phyloP scores from a whole-genome alignment of 2,888 invertebrate genomes.

The Flexamia atlantica region DNA sequence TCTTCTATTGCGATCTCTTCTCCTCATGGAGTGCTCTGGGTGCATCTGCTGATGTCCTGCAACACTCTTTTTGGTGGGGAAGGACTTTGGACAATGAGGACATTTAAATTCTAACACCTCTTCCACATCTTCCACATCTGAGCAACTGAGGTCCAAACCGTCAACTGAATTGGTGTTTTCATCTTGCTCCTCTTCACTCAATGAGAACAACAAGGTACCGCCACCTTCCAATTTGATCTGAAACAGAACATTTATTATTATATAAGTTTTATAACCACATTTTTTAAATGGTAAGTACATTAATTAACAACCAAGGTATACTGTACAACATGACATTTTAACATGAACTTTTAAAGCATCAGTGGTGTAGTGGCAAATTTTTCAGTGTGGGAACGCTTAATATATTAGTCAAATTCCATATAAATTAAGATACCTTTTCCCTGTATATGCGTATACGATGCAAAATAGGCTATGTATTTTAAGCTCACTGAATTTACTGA shows the following conservation, averaged over 20 bases:
- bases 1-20: not conserved
- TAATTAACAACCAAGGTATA: too few relatives aligned
- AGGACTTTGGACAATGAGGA: constrained; percentile 1
- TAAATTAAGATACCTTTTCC: too few relatives aligned
- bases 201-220: not conserved
- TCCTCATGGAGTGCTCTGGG: not conserved
- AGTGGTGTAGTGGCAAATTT: too few relatives aligned
- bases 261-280: too few relatives aligned
- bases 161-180: not conserved
- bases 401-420: too few relatives aligned
- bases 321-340: too few relatives aligned
- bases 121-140: not conserved
- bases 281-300: too few relatives aligned
- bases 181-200: constrained; percentile 16
- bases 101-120: constrained; percentile 1
- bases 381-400: too few relatives aligned
- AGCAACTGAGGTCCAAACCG: not conserved
- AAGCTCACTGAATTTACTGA: too few relatives aligned
- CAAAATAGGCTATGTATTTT: too few relatives aligned
- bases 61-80: not conserved
- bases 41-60: not conserved
- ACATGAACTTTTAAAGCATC: too few relatives aligned
- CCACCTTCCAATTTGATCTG: constrained; percentile 14
- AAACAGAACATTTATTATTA: not conserved
- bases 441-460: too few relatives aligned